Conservation (phyloP, 1,140 invertebrate genomes). For the Acromyrmex heyeri region DNA sequence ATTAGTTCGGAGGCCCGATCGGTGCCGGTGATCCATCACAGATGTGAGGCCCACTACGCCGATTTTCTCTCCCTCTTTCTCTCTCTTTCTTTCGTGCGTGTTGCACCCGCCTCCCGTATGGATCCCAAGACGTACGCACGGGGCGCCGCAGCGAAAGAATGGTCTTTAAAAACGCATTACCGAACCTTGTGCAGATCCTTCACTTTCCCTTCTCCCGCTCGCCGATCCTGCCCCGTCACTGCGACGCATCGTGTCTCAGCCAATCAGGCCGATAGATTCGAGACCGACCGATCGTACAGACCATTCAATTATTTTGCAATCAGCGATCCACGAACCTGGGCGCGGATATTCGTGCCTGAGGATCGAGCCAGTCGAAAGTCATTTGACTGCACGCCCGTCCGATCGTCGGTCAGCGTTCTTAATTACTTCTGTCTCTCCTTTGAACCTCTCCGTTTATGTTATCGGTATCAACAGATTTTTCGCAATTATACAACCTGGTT, state of each 20-base stretch:
- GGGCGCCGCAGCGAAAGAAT: slow-evolving; percentile 64
- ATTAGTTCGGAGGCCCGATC: slow-evolving; percentile 83
- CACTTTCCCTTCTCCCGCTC: slow-evolving; percentile 31
- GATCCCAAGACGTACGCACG: slow-evolving; percentile 46
- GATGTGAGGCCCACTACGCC: slow-evolving; percentile 68
- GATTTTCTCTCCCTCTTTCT: slow-evolving; percentile 61
- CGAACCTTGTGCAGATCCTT: slow-evolving; percentile 66
- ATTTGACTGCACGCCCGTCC: slow-evolving; percentile 31
- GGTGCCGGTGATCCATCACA: slow-evolving; percentile 83
- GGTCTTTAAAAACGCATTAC: slow-evolving; percentile 85
- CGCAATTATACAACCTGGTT: neutral
- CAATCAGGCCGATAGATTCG: slow-evolving; percentile 82
- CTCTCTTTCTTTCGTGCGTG: slow-evolving; percentile 32
- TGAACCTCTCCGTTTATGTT: neutral
- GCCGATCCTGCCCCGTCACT: slow-evolving; percentile 29
- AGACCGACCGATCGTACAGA: slow-evolving; percentile 79
- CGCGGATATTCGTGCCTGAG: slow-evolving; percentile 37
- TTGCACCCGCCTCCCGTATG: slow-evolving; percentile 65
- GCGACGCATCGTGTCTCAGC: slow-evolving; percentile 46
- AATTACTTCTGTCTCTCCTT: slow-evolving; percentile 31
- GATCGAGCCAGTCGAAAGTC: slow-evolving; percentile 38
- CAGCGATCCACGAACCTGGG: slow-evolving; percentile 67
- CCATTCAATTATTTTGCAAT: slow-evolving; percentile 85
- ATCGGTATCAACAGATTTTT: slow-evolving; percentile 1
- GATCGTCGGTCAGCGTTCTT: slow-evolving; percentile 36